A percentile compares a stretch with the other conserved stretches of the same genome.
Evolutionary conservation across 1,140 invertebrate species (phyloP).

Genomic region (Aphelinus certus): DNA sequence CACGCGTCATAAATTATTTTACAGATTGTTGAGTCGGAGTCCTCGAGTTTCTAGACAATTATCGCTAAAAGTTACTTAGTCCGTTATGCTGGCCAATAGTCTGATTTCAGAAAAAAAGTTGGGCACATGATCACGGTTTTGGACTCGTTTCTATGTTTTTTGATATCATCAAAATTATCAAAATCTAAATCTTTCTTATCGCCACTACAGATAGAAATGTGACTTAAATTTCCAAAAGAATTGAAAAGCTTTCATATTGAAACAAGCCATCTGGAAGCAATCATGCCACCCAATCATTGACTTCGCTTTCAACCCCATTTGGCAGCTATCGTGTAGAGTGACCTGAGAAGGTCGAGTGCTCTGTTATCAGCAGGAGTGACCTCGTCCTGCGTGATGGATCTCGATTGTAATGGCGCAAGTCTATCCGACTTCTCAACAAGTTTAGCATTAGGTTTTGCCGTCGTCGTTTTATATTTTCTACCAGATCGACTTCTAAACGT

Average conservation of each 20-base stretch:
- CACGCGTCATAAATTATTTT: conserved; percentile 17
- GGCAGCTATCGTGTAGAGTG: conserved; percentile 82
- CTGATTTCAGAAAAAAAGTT: conserved; percentile 18
- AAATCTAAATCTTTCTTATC: no score
- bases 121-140: conserved; percentile 1
- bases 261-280: conserved; percentile 7
- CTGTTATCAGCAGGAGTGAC: conserved; percentile 73
- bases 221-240: no score
- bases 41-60: conserved; percentile 36
- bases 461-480: conserved; percentile 52
- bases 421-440: conserved; percentile 56
- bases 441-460: conserved; percentile 29
- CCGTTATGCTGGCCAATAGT: conserved; percentile 33
- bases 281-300: conserved; percentile 14
- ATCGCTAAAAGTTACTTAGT: conserved; percentile 38
- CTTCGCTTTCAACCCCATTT: conserved; percentile 72
- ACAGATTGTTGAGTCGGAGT: conserved; percentile 20
- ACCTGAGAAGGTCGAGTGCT: conserved; percentile 82
- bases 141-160: no score
- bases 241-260: background rate
- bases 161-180: no score
- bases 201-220: no score
- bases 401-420: conserved; percentile 45
- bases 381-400: conserved; percentile 60
- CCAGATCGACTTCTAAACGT: conserved; percentile 59